These are phyloP conservation scores for Champsocephalus gunnari DNA, from an alignment of 2,797 vertebrate species.

Conservation along the genomic window DNA sequence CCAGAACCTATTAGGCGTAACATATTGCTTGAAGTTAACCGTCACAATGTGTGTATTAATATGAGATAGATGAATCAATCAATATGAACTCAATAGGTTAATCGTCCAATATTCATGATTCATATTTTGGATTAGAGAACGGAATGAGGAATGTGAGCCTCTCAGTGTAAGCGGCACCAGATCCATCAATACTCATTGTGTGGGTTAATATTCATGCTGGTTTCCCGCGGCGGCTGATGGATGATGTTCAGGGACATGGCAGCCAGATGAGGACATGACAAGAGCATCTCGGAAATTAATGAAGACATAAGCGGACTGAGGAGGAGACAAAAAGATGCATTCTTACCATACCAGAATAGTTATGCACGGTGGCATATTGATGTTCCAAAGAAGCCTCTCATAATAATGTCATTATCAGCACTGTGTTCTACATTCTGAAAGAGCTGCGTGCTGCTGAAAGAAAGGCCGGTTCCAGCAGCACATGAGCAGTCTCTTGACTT, in stretches of 20 bases:
- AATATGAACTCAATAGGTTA: conserved; percentile 72
- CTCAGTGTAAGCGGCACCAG: conserved; percentile 41
- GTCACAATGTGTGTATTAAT: neutral
- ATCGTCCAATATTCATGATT: conserved; percentile 72
- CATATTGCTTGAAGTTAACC: neutral
- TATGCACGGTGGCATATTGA: neutral
- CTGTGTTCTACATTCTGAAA: neutral
- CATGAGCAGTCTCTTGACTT: no score
- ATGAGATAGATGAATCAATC: conserved; percentile 58
- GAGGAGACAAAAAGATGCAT: conserved; percentile 9
- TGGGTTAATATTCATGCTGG: conserved; percentile 71
- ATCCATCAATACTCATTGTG: conserved; percentile 70
- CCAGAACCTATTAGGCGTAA: neutral
- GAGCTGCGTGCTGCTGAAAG: neutral
- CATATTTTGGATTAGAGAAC: conserved; percentile 62
- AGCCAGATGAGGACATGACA: conserved; percentile 38
- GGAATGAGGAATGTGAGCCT: conserved; percentile 59
- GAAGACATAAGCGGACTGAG: neutral
- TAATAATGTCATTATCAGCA: neutral
- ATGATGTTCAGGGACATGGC: conserved; percentile 46
- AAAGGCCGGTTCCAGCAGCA: no score
- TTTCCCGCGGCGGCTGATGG: conserved; percentile 61
- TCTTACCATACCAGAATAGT: neutral
- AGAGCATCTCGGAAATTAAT: conserved; percentile 7
- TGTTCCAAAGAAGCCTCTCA: neutral